Conservation (phyloP, 2,797 vertebrate genomes). For the Pteronotus mesoamericanus region DNA sequence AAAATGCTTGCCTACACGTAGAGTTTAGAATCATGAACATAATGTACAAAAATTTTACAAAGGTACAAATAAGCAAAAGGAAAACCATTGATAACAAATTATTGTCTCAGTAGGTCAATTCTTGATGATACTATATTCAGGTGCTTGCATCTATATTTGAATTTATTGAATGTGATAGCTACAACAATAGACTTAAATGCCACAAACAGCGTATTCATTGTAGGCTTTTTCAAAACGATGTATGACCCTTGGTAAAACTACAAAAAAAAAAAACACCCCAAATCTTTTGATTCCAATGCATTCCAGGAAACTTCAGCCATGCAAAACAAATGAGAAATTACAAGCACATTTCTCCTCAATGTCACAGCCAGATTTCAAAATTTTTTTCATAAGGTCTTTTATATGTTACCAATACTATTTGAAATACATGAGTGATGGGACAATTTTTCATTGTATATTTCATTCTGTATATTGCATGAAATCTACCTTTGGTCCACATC, state of each 20-base stretch:
- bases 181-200: background rate
- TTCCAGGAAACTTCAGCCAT: background rate
- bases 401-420: background rate
- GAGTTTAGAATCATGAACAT: background rate
- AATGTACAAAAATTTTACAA: background rate
- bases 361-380: background rate
- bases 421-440: background rate
- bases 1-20: background rate
- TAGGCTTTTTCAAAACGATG: background rate
- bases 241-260: background rate
- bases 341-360: background rate
- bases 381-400: background rate
- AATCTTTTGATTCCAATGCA: background rate
- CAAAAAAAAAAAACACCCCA: background rate
- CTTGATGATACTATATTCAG: background rate
- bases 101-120: background rate
- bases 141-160: background rate
- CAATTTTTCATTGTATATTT: background rate
- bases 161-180: background rate
- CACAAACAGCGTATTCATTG: background rate
- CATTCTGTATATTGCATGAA: background rate
- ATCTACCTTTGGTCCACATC: background rate
- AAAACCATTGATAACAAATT: background rate
- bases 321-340: conserved; percentile 1
- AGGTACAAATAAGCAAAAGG: background rate